Evolutionary conservation across 30 jellyfish, hydroid and myxozoan species (phyloP).

Genomic region (Turritopsis rubra): DNA sequence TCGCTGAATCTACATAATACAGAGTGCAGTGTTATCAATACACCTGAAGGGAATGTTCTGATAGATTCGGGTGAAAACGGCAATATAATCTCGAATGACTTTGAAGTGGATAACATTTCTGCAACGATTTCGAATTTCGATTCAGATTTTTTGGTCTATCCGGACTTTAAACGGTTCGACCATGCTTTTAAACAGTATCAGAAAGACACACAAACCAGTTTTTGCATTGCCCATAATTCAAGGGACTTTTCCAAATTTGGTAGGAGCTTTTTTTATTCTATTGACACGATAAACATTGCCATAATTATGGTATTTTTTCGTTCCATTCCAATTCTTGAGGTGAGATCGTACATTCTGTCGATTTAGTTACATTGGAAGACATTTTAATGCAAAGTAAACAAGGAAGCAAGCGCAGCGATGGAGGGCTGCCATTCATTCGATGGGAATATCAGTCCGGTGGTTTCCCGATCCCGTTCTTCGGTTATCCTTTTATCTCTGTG

Average conservation of each 20-base stretch:
- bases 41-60: not conserved
- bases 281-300: no score
- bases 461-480: conserved; percentile 22
- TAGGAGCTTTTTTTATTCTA: no score
- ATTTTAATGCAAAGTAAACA: conserved; percentile 1
- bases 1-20: not conserved
- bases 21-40: not conserved
- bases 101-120: not conserved
- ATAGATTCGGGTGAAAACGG: not conserved
- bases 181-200: conserved; percentile 13
- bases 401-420: not conserved
- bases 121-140: not conserved
- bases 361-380: conserved; percentile 28
- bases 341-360: not conserved
- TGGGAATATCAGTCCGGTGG: conserved; percentile 20
- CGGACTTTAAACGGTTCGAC: not conserved
- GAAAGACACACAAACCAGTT: conserved; percentile 15
- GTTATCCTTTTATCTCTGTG: conserved; percentile 26
- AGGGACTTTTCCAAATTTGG: conserved; percentile 23
- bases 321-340: no score
- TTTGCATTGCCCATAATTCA: conserved; percentile 9
- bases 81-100: not conserved
- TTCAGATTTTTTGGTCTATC: not conserved
- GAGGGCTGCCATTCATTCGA: conserved; percentile 33
- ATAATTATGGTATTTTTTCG: no score